Conservation (phyloP, 2,113 vertebrate species). For the Andinoacara biseriatus region DNA sequence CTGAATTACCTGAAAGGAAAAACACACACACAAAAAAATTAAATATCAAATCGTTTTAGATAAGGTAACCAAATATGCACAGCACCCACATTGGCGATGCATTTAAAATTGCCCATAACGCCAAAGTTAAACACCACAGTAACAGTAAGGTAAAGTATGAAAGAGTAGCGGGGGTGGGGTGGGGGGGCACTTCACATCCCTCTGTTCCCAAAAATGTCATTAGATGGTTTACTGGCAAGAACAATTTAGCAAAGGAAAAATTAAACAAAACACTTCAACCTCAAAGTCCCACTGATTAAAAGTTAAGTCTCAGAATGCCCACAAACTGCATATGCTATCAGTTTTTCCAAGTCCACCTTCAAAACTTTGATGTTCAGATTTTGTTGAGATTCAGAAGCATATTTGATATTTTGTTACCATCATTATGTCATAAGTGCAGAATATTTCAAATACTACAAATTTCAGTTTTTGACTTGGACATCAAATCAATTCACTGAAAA, state of each 20-base stretch:
- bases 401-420: not conserved
- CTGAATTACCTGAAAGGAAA: constrained; percentile 90
- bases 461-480: too few species aligned
- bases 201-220: not conserved
- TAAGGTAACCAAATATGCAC: not conserved
- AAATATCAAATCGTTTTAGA: rapidly evolving
- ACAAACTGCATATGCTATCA: not conserved
- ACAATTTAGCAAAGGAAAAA: not conserved
- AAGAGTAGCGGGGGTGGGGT: not conserved
- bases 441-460: too few species aligned
- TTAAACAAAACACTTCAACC: too few species aligned
- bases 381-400: not conserved
- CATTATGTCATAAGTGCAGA: not conserved
- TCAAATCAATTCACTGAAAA: too few species aligned
- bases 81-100: not conserved
- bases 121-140: not conserved
- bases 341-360: not conserved
- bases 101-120: not conserved
- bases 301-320: not conserved
- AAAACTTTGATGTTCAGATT: not conserved
- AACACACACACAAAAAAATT: not conserved
- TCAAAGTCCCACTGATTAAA: not conserved
- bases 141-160: not conserved
- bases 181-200: not conserved
- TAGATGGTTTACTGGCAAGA: not conserved